These are phyloP conservation scores for Fabriciana adippe DNA, from an alignment of 2,888 invertebrate genomes.

Conservation along the genomic window DNA sequence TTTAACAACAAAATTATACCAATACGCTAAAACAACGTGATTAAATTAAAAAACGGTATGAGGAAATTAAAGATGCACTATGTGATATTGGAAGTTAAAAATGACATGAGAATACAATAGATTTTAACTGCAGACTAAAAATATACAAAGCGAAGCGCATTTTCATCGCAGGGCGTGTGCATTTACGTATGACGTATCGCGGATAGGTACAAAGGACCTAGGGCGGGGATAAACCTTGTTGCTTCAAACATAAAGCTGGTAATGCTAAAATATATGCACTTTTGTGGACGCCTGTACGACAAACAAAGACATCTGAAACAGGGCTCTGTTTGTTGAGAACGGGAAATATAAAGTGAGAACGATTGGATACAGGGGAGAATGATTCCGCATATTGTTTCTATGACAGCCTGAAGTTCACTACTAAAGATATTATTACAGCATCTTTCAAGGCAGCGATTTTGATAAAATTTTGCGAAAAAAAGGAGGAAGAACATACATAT, in stretches of 20 bases:
- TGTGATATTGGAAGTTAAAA: constrained; percentile 33
- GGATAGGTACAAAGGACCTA: constrained; percentile 26
- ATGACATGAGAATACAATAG: constrained; percentile 36
- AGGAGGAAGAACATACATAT: no score
- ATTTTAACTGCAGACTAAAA: constrained; percentile 40
- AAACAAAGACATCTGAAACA: constrained; percentile 49
- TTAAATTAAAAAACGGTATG: constrained; percentile 2
- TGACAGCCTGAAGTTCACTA: no score
- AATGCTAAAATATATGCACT: constrained; percentile 22
- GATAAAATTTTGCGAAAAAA: no score
- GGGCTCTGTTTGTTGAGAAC: constrained; percentile 56
- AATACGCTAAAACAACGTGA: not conserved
- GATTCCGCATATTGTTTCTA: constrained; percentile 27
- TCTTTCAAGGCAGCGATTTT: no score
- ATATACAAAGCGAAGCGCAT: constrained; percentile 39
- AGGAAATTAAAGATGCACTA: constrained; percentile 11
- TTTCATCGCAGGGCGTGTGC: constrained; percentile 40
- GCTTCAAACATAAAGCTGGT: constrained; percentile 29
- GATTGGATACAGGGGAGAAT: constrained; percentile 27
- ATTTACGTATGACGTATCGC: constrained; percentile 38
- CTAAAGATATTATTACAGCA: no score
- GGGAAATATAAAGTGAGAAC: constrained; percentile 46
- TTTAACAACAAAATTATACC: no score
- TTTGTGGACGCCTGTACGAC: constrained; percentile 31
- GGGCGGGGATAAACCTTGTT: constrained; percentile 29